Evolutionary conservation across 1,140 invertebrate species (phyloP), one percentile per base, ranked within the genome.

Genomic region (Stenopsyche tienmushanensis): DNA sequence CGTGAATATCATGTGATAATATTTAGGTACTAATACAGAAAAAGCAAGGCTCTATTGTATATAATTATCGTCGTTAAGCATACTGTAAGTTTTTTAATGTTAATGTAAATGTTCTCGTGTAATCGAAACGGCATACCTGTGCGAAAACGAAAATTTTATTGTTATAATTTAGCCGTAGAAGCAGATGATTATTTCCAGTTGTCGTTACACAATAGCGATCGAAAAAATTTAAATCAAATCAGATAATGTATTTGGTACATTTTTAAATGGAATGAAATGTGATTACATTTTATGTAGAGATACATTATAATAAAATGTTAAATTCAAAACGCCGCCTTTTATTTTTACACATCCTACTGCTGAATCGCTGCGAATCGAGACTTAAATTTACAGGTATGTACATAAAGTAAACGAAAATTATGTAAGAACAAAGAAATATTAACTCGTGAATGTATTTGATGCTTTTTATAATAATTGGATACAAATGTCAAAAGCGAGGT

Each of bases 271-370:
- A 65, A 63, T 52, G 21, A 63, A 69, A 60, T 65, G 67, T 69
- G 63, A 65, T 69, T 69, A 69, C 58, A 66, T 66, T 69, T 66
- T 69, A 69, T 58, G 67, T 69, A 69, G 59, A 69, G 59, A 69
- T 63, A 54, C 67, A 70, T 70, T 70, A 70, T 70, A 66, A 70
- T 70, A 70, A 70, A 70, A 70, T 67, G 68, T 70, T 70, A 70
- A 70, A 70, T 67, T 63, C 60, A 70, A 34, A 26, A 42, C 3
- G 29, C 13, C 52, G 23, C 2, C 20, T 53, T 42, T 54, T 42
- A 9, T 49, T 60, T 58, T 58, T 58, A 17, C n/a, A 1, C 9
- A 20, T 21, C 23, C 21, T 20, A 34, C 13, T 34, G 13, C 29
- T n/a, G n/a, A n/a, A n/a, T 34, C 29, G 29, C 29, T n/a, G n/a